Evolutionary conservation across 2,797 vertebrate species (phyloP).

Genomic region (Macropodus opercularis): DNA sequence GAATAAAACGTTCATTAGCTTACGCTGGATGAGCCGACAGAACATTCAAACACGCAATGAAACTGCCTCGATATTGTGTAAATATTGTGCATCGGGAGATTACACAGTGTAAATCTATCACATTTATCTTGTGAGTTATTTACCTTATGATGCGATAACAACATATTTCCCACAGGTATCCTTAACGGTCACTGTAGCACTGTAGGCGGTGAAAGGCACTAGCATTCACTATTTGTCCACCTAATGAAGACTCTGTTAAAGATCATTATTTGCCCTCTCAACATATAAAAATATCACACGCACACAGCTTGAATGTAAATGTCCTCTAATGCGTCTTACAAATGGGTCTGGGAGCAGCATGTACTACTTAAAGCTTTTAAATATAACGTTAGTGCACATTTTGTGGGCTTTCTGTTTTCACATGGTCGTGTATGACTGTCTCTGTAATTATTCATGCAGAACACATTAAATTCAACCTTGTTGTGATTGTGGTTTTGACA

Average conservation of each 20-base stretch:
- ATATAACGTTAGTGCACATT: background rate
- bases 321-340: conserved; percentile 28
- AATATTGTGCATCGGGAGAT: background rate
- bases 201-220: background rate
- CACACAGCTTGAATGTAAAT: conserved; percentile 48
- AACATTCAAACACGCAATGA: background rate
- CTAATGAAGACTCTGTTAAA: conserved; percentile 27
- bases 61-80: background rate
- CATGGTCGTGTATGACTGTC: conserved; percentile 4
- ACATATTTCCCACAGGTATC: conserved; percentile 7
- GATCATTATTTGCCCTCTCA: conserved; percentile 1
- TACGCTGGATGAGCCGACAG: background rate
- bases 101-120: background rate
- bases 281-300: conserved; percentile 10
- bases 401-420: background rate
- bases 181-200: background rate
- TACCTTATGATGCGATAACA: conserved; percentile 13
- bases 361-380: conserved; percentile 20
- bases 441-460: conserved; percentile 32
- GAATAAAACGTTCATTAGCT: conserved; percentile 7
- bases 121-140: conserved; percentile 25
- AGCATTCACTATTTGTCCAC: conserved; percentile 8
- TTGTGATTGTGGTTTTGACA: conserved; percentile 36
- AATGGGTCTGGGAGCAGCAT: background rate
- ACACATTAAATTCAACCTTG: conserved; percentile 36